Evolutionary conservation across 2,113 vertebrate genomes (phyloP).

Genomic region (Herpetotheres cachinnans): DNA sequence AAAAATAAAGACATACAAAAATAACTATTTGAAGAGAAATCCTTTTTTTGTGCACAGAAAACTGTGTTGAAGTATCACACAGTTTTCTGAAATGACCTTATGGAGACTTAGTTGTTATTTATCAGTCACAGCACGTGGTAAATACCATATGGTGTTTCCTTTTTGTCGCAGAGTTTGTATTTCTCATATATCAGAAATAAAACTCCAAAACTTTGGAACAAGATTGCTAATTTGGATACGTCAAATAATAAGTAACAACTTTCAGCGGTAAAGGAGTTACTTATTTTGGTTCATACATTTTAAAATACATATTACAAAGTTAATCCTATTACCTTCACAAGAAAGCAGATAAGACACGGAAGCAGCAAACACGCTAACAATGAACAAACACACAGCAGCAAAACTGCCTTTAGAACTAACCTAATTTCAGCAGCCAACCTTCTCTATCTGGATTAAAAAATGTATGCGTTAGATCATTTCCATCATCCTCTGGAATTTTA

Average conservation of each 20-base stretch:
- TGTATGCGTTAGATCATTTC: conserved; percentile 96
- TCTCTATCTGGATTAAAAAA: conserved; percentile 99
- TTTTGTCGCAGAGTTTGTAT: neutral
- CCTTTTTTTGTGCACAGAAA: conserved; percentile 7
- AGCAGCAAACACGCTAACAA: neutral
- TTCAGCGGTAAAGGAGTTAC: neutral
- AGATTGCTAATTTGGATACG: neutral
- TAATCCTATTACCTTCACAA: neutral
- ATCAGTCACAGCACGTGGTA: neutral
- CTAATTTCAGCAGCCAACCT: conserved; percentile 97
- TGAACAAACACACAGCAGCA: neutral
- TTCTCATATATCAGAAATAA: conserved; percentile 7
- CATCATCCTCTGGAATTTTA: conserved; percentile 98
- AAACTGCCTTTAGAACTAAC: conserved; percentile 72
- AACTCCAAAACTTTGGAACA: neutral
- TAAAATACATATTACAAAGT: neutral
- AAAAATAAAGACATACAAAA: conserved; percentile 72
- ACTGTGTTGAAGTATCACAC: neutral
- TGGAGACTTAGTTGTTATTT: neutral
- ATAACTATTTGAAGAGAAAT: conserved; percentile 55
- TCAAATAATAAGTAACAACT: neutral
- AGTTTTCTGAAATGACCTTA: conserved; percentile 37
- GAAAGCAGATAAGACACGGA: neutral
- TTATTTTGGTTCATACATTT: neutral
- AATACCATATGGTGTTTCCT: neutral